phyloP scores from a whole-genome alignment of 2,113 vertebrate species.

The Irena cyanogastra region DNA sequence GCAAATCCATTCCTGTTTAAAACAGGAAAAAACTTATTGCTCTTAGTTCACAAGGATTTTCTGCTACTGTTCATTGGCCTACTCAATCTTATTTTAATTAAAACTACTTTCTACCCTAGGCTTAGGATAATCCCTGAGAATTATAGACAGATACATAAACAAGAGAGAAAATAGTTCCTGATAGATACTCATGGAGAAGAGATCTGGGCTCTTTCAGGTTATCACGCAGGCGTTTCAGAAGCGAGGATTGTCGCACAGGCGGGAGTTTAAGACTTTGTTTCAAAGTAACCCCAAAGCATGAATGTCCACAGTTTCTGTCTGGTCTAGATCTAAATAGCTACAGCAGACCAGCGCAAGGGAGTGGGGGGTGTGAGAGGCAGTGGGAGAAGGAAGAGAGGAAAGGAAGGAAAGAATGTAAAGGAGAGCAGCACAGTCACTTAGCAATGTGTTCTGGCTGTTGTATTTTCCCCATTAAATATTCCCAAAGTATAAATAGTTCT shows the following conservation, averaged over 20 bases:
- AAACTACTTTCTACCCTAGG: constrained; percentile 27
- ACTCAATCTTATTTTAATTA: constrained; percentile 68
- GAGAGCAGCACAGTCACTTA: not conserved
- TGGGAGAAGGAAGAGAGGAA: not conserved
- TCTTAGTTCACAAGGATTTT: constrained; percentile 6
- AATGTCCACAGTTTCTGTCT: not conserved
- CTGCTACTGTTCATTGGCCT: constrained; percentile 9
- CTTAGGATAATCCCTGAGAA: constrained; percentile 60
- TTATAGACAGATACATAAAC: not conserved
- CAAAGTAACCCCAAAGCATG: not conserved
- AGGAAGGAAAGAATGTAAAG: not conserved
- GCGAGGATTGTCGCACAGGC: not conserved
- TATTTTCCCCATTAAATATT: not conserved
- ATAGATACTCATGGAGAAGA: not conserved
- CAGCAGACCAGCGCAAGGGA: not conserved
- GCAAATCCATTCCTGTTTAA: not conserved
- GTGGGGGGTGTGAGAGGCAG: not conserved
- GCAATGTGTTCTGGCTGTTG: not conserved
- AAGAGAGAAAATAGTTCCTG: constrained; percentile 25
- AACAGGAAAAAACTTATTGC: not conserved
- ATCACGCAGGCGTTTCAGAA: not conserved
- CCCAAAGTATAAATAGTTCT: not conserved
- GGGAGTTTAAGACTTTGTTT: not conserved
- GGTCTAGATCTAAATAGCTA: not conserved
- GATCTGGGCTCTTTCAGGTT: not conserved